Evolutionary conservation across 2,888 invertebrate genomes (phyloP), one percentile per base, ranked within the genome.

Genomic region (Euzophera pinguis): DNA sequence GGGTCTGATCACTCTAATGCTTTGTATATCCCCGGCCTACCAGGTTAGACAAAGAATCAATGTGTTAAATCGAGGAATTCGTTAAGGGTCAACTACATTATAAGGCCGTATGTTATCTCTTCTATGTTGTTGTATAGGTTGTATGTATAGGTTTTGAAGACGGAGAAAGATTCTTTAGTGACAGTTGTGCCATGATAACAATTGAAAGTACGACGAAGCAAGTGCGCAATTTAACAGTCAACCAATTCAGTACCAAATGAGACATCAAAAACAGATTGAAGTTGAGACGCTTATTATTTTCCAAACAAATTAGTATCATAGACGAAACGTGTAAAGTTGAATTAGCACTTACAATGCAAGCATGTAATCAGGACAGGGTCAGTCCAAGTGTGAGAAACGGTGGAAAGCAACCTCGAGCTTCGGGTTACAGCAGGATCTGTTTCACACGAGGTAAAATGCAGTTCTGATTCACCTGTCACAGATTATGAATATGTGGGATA

Each of bases 361-460:
- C 60, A 57, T 53, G 58, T 56, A 71, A 70, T 70, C 68, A 55
- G 79, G 67, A 78, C 83, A 81, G 75, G 82, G 82, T 76, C 83
- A 73, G 64, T 63, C 66, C 75, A 80, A 81, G 78, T 81, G 82
- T 83, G 82, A 79, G 83, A 84, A 65, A 57, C 34, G 10, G 17
- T 51, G 43, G 43, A 43, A 51, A 51, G 42, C 43, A 22, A 42
- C 35, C 45, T 45, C 34, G 32, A 10, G 37, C 3, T 7, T 48
- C 34, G 17, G 22, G 47, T 48, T 38, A 14, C 38, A 17, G 48
- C 37, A 49, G 48, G 48, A 38, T 49, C 22, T 38, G 48, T 27
- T 49, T 49, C 38, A 49, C 27, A 49, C 37, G 45, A 45, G 43
- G 29, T 27, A 14, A 14, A 45, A 32, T 32, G 32, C 10, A 32